Base-by-base conservation (phyloP, 2,888 invertebrate species). In the Cephus rjabovi region DNA sequence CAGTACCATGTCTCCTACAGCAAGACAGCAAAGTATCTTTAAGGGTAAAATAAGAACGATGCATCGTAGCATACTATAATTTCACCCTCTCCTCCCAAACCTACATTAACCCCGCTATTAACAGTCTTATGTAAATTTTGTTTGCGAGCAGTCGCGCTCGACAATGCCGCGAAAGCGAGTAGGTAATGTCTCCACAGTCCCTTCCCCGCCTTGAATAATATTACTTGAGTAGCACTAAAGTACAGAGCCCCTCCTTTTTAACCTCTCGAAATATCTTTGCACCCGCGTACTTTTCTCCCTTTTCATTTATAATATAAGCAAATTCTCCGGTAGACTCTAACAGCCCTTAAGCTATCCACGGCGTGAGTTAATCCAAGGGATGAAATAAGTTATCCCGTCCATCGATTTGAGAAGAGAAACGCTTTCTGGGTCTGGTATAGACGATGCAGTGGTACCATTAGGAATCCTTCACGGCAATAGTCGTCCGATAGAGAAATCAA, bases 51-150 rank as follows among this genome's bases (percentile, higher is more conserved):
- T 56, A 56, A 56, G 56, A 56, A 23, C 23, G 23, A 23, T 56
- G 23, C 56, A 56, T 2, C 23, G 23, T 56, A 83, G 76, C 70
- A 75, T 35, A 56, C n/a, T 70, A 78, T 78, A 79, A 79, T 81
- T 82, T 77, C 78, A 40, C 79, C 76, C 23, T 74, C 68, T 75
- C 69, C 33, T 34, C 34, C 34, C 12, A n/a, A 69, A 23, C 75
- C 71, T 75, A 75, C 81, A 83, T 85, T 85, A 83, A 83, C 83
- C 78, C 73, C 37, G 76, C 86, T 87, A 86, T 87, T 87, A 86
- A 86, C 84, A 85, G 83, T 82, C 81, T 87, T 87, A 87, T 87
- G 87, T 82, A 87, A 86, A 87, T 87, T 86, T 84, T 82, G 82
- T 84, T 77, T 73, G 70, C 56, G 73, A 77, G 15, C 34, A 31